These are phyloP conservation scores for Epinephelus coioides DNA, from an alignment of 2,797 vertebrate genomes.

Conservation along the genomic window DNA sequence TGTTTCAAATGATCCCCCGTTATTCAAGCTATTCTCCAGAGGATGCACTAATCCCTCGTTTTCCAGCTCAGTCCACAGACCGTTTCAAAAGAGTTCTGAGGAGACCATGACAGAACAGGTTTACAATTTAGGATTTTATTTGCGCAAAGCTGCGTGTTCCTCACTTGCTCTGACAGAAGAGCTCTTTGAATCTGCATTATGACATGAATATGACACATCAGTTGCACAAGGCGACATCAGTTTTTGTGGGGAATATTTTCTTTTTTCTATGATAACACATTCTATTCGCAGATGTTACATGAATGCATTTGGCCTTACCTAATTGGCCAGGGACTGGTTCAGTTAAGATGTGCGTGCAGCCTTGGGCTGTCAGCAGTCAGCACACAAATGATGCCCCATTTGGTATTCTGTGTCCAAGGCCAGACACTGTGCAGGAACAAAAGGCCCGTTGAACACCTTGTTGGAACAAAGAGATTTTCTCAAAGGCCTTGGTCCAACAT, in stretches of 20 bases:
- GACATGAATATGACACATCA: constrained; percentile 43
- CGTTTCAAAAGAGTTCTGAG: constrained; percentile 58
- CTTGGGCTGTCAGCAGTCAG: constrained; percentile 79
- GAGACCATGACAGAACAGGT: constrained; percentile 58
- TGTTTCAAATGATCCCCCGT: constrained; percentile 63
- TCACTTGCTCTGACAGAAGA: constrained; percentile 29
- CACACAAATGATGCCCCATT: constrained; percentile 77
- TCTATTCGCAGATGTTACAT: constrained; percentile 70
- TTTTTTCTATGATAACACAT: constrained; percentile 51
- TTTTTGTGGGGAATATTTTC: constrained; percentile 39
- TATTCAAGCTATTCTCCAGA: constrained; percentile 72
- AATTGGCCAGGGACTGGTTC: constrained; percentile 75
- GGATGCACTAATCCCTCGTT: constrained; percentile 71
- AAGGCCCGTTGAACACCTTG: constrained; percentile 77
- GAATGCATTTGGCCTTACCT: constrained; percentile 72
- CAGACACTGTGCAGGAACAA: constrained; percentile 74
- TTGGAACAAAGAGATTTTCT: constrained; percentile 79
- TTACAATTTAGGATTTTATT: constrained; percentile 60
- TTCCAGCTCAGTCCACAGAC: constrained; percentile 73
- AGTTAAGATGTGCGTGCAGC: constrained; percentile 68
- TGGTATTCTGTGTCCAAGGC: constrained; percentile 80
- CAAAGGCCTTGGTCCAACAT: constrained; percentile 55
- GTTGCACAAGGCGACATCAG: constrained; percentile 20
- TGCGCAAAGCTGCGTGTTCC: constrained; percentile 21
- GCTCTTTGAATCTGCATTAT: constrained; percentile 40